Percentiles rank a stretch among this genome's conserved stretches.
phyloP scores from a whole-genome alignment of 2,113 vertebrate species.

The Orthochromis indermauri region DNA sequence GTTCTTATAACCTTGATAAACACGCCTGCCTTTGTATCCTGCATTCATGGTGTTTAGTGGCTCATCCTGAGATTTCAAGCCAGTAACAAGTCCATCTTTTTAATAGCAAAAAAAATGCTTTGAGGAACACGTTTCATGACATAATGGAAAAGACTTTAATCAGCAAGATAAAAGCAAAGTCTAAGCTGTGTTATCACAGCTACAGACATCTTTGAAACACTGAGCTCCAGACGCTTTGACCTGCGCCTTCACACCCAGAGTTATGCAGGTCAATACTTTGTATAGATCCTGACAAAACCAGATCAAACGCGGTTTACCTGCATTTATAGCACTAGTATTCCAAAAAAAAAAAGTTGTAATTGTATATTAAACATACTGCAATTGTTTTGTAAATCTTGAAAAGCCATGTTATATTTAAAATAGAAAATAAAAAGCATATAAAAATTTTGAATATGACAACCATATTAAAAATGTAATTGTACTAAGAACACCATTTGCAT shows the following conservation, averaged over 20 bases:
- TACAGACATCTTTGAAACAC: neutral
- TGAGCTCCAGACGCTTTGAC: neutral
- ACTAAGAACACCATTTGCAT: neutral
- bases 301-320: neutral
- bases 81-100: neutral
- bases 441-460: neutral
- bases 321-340: neutral
- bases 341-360: neutral
- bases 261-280: neutral
- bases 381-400: neutral
- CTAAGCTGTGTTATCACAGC: neutral
- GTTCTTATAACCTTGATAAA: neutral
- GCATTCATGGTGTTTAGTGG: neutral
- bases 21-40: neutral
- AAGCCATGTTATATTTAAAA: neutral
- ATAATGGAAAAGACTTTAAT: slow-evolving; percentile 10
- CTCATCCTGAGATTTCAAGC: neutral
- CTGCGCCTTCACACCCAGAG: neutral
- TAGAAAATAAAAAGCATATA: neutral
- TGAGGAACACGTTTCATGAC: neutral
- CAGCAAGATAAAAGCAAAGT: slow-evolving; percentile 6
- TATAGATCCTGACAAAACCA: neutral
- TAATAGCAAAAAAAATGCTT: neutral
- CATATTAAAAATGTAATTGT: neutral
- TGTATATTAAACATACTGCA: neutral